Evolutionary conservation across 2,888 invertebrate genomes (phyloP).

Genomic region (Dorcus hopei): DNA sequence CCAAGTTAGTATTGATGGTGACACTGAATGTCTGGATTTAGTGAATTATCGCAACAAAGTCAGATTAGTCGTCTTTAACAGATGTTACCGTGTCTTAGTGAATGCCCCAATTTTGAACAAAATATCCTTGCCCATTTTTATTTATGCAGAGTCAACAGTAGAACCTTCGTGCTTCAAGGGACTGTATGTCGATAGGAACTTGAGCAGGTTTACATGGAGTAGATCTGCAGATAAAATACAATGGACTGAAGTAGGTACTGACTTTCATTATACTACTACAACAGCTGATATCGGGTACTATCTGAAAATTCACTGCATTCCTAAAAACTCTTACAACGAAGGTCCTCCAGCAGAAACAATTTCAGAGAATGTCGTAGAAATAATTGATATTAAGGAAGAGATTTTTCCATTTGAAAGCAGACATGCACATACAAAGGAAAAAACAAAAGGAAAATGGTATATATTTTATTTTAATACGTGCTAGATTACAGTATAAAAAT

Average conservation of each 20-base stretch:
- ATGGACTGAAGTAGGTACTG: slow-evolving; percentile 59
- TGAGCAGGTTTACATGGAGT: slow-evolving; percentile 67
- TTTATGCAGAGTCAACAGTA: slow-evolving; percentile 68
- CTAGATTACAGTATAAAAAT: too few relatives aligned
- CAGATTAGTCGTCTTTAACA: slow-evolving; percentile 44
- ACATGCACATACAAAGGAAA: slow-evolving; percentile 62
- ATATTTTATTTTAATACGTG: background rate
- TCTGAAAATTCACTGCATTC: slow-evolving; percentile 58
- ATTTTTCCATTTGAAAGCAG: slow-evolving; percentile 74
- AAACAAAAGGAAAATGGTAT: slow-evolving; percentile 54
- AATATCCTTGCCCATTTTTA: slow-evolving; percentile 62
- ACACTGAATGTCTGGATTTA: slow-evolving; percentile 19
- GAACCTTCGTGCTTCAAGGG: slow-evolving; percentile 66
- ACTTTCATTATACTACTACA: slow-evolving; percentile 58
- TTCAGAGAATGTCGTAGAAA: slow-evolving; percentile 41
- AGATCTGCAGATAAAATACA: slow-evolving; percentile 41
- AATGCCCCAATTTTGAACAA: slow-evolving; percentile 69
- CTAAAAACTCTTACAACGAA: slow-evolving; percentile 55
- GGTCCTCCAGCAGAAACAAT: slow-evolving; percentile 41
- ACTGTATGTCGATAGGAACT: slow-evolving; percentile 55
- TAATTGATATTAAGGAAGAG: slow-evolving; percentile 54
- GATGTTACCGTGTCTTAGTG: slow-evolving; percentile 57
- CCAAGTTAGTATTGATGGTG: slow-evolving; percentile 9
- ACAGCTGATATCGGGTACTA: slow-evolving; percentile 61
- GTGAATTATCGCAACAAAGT: slow-evolving; percentile 22